Evolutionary conservation across 2,797 vertebrate species (phyloP).

Genomic region (Oryzias sinensis): DNA sequence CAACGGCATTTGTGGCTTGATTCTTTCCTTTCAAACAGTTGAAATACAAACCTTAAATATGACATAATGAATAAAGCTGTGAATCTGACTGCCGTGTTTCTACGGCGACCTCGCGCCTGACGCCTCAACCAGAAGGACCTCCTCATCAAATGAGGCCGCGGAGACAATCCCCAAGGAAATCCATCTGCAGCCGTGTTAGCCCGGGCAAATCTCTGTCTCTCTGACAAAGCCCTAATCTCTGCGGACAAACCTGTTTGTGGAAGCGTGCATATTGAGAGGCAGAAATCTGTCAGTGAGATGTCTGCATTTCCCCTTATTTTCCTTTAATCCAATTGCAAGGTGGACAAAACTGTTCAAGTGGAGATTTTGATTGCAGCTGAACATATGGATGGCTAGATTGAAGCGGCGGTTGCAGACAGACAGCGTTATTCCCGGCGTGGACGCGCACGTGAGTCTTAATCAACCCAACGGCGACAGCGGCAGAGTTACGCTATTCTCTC

Average conservation of each 20-base stretch:
- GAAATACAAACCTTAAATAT: no score
- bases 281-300: slow-evolving; percentile 62
- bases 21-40: no score
- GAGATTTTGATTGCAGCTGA: slow-evolving; percentile 54
- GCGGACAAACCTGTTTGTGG: slow-evolving; percentile 24
- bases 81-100: slow-evolving; percentile 35
- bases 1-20: no score
- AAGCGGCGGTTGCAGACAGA: slow-evolving; percentile 56
- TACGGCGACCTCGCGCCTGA: slow-evolving; percentile 31
- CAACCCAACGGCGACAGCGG: slow-evolving; percentile 60
- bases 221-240: slow-evolving; percentile 76
- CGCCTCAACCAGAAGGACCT: slow-evolving; percentile 42
- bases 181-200: slow-evolving; percentile 72
- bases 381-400: slow-evolving; percentile 72
- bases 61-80: neutral
- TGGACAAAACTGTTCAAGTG: slow-evolving; percentile 70
- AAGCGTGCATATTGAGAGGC: slow-evolving; percentile 43
- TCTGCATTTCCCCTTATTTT: slow-evolving; percentile 17
- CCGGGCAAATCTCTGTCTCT: slow-evolving; percentile 70
- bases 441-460: slow-evolving; percentile 43
- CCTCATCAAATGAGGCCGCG: slow-evolving; percentile 59
- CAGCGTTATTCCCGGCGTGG: slow-evolving; percentile 54
- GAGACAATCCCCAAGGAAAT: slow-evolving; percentile 71
- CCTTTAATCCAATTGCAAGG: slow-evolving; percentile 58
- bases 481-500: slow-evolving; percentile 57